Conservation (phyloP, 1,140 invertebrate species). For the Globodera rostochiensis region DNA sequence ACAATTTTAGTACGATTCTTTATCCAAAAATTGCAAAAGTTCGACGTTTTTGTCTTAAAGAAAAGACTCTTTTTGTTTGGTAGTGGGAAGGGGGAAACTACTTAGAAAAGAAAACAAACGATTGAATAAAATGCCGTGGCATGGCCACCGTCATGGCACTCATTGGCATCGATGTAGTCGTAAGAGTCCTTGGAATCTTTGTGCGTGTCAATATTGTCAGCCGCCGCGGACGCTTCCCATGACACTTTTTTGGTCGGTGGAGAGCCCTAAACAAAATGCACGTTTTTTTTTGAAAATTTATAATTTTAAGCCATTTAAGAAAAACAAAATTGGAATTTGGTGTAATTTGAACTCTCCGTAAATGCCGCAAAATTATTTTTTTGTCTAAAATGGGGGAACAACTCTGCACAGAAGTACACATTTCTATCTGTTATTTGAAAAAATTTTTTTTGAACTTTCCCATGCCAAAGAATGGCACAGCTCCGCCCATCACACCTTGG, state of each 20-base stretch:
- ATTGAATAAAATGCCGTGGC: constrained; percentile 14
- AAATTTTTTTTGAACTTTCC: too few species aligned
- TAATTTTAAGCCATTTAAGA: too few species aligned
- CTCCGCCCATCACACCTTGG: not conserved
- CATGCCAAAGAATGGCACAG: too few species aligned
- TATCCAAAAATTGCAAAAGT: too few species aligned
- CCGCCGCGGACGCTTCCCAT: not conserved
- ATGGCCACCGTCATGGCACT: not conserved
- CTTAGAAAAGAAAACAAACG: not conserved
- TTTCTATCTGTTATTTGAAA: not conserved
- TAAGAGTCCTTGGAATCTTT: not conserved
- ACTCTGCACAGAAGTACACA: not conserved
- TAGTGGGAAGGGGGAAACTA: too few species aligned
- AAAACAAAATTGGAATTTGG: too few species aligned
- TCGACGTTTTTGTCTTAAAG: too few species aligned
- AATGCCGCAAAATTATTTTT: too few species aligned
- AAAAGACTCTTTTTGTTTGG: not conserved
- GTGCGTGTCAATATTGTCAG: too few species aligned
- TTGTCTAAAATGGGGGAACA: not conserved
- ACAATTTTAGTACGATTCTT: not conserved
- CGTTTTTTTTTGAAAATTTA: too few species aligned
- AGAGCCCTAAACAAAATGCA: too few species aligned
- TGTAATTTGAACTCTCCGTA: too few species aligned
- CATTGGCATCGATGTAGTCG: constrained; percentile 25
- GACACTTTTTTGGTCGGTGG: not conserved